Conservation (phyloP, 2,113 vertebrate genomes). For the Sinocyclocheilus anophthalmus region DNA sequence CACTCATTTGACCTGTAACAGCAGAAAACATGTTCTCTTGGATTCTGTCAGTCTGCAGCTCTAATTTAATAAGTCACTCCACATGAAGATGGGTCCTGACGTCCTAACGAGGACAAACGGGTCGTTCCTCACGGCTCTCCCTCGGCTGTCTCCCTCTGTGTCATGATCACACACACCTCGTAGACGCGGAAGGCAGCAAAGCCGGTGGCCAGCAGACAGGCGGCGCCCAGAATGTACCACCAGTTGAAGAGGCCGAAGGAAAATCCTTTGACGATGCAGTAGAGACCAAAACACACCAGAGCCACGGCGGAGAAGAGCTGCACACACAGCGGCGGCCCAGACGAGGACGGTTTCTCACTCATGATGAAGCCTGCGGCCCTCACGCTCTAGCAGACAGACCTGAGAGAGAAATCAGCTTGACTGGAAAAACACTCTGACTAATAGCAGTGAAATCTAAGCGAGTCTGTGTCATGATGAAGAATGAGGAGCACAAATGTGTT, state of each 20-base stretch:
- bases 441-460: no score
- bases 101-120: background rate
- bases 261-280: constrained; percentile 65
- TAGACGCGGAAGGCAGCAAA: constrained; percentile 69
- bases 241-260: constrained; percentile 69
- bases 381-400: background rate
- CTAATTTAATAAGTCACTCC: no score
- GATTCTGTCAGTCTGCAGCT: no score
- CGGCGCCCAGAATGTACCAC: constrained; percentile 69
- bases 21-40: background rate
- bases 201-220: constrained; percentile 61
- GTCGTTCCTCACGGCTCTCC: constrained; percentile 7
- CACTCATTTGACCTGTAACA: no score
- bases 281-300: constrained; percentile 65
- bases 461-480: background rate
- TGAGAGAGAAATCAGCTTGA: background rate
- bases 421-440: no score
- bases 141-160: constrained; percentile 50
- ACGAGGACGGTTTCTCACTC: constrained; percentile 46
- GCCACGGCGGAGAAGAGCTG: constrained; percentile 65
- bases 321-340: constrained; percentile 62
- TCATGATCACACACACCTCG: constrained; percentile 61
- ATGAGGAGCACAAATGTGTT: no score
- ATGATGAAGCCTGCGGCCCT: background rate
- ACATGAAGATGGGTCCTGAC: background rate